A percentile compares a stretch with the other conserved stretches of the same genome.
These are phyloP conservation scores for Tyrannus savana DNA, from an alignment of 2,113 vertebrate species.

Conservation along the genomic window DNA sequence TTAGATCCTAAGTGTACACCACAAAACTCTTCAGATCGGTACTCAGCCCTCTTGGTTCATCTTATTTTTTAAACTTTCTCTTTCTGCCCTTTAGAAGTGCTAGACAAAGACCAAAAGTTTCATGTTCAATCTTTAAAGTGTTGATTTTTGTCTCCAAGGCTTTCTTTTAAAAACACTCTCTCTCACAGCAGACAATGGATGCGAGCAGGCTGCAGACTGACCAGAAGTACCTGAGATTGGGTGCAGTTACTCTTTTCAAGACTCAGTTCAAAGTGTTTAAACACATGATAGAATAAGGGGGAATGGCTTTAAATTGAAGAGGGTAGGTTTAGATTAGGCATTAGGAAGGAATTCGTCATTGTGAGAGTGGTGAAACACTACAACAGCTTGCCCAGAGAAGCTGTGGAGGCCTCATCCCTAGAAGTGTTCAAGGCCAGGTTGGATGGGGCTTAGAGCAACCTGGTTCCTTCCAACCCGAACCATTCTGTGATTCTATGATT, in stretches of 20 bases:
- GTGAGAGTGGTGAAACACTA: background rate
- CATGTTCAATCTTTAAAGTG: background rate
- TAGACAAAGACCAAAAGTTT: background rate
- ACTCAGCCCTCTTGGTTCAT: background rate
- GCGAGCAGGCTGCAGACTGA: background rate
- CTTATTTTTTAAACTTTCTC: background rate
- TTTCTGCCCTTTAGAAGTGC: background rate
- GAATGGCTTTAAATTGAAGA: background rate
- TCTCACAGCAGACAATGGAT: background rate
- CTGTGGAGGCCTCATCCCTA: background rate
- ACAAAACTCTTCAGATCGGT: background rate
- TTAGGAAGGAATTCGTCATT: background rate
- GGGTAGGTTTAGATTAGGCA: background rate
- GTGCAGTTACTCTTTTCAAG: background rate
- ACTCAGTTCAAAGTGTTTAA: background rate
- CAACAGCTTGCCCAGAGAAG: background rate
- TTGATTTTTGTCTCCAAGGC: background rate
- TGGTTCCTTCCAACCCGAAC: background rate
- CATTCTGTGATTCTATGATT: background rate
- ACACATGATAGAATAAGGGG: background rate
- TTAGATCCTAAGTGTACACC: background rate
- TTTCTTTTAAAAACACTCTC: background rate
- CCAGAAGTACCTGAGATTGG: background rate
- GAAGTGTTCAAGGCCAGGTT: background rate
- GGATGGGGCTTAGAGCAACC: background rate